Conservation (phyloP, 2,113 vertebrate genomes). For the Turnix velox region DNA sequence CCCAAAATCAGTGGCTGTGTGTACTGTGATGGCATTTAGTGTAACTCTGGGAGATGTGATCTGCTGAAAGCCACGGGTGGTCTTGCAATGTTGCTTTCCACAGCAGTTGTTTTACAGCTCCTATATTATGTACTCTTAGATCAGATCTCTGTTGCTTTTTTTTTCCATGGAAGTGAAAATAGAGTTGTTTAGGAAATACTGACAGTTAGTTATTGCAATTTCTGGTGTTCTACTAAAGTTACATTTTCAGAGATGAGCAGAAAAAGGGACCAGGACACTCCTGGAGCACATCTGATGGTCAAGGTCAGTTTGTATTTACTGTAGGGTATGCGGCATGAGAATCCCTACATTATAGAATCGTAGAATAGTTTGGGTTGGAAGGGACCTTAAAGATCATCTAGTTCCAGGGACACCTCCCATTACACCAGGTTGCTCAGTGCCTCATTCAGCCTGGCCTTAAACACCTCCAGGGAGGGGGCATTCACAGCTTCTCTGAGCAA, state of each 20-base stretch:
- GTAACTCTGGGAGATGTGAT: neutral
- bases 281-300: neutral
- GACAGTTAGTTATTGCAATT: neutral
- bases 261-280: neutral
- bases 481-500: too few species aligned
- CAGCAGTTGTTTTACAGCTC: neutral
- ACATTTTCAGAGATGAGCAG: accelerated
- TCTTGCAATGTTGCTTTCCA: neutral
- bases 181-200: neutral
- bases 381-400: too few species aligned
- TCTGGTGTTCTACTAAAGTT: neutral
- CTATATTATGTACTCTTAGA: neutral
- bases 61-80: neutral
- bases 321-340: neutral
- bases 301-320: neutral
- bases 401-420: too few species aligned
- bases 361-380: too few species aligned
- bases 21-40: neutral
- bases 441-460: too few species aligned
- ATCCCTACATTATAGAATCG: accelerated
- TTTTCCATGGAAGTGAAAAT: neutral
- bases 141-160: neutral
- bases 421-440: too few species aligned
- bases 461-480: too few species aligned
- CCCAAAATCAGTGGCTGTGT: neutral